Conservation (phyloP, 2,888 invertebrate species). For the Nemotelus pantherinus region DNA sequence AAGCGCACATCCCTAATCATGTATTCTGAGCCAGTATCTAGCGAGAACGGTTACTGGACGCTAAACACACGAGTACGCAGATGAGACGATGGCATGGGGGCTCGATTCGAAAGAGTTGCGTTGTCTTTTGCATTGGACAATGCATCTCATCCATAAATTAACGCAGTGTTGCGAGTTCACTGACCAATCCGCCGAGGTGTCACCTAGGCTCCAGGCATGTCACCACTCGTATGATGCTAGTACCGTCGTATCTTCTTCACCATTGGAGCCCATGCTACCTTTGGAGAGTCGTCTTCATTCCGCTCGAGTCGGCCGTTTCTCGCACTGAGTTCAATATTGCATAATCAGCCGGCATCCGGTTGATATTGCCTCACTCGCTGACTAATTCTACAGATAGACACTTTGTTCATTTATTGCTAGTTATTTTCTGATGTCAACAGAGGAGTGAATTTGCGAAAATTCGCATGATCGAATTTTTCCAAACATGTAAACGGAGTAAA, state of each 20-base stretch:
- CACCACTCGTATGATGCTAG: not conserved
- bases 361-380: not conserved
- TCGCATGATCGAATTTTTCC: too few relatives aligned
- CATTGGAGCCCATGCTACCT: not conserved
- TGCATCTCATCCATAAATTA: slow-evolving; percentile 38
- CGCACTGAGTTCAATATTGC: not conserved
- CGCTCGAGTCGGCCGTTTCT: not conserved
- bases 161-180: slow-evolving; percentile 25
- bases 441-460: too few relatives aligned
- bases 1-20: slow-evolving; percentile 30
- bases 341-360: slow-evolving; percentile 21
- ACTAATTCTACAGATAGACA: slow-evolving; percentile 3
- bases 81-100: slow-evolving; percentile 19
- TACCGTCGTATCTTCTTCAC: not conserved
- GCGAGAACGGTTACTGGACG: slow-evolving; percentile 33
- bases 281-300: not conserved
- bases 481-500: too few relatives aligned
- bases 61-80: slow-evolving; percentile 5
- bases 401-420: not conserved
- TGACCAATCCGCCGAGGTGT: slow-evolving; percentile 33
- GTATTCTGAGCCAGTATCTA: slow-evolving; percentile 34
- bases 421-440: too few relatives aligned
- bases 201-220: slow-evolving; percentile 12
- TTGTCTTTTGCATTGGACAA: slow-evolving; percentile 25
- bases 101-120: slow-evolving; percentile 13